Base-by-base conservation (phyloP, 1,140 invertebrate species). In the Medauroidea extradentata region DNA sequence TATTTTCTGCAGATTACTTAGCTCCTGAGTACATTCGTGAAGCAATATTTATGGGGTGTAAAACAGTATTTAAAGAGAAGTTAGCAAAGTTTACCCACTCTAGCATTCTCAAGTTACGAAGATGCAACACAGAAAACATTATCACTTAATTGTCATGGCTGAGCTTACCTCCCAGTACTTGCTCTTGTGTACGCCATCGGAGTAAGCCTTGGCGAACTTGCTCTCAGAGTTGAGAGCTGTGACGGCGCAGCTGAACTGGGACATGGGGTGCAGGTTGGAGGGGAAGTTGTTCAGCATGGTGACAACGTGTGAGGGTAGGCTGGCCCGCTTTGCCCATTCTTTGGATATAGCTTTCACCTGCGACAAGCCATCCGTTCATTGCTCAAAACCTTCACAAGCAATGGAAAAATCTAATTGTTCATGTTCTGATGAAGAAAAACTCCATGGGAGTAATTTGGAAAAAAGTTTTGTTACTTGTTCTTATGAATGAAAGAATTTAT, bases 241-340 rank as follows among this genome's bases (percentile, higher is more conserved):
- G 59, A 97, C 87, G 11, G 95, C 96, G 27, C 92, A 88, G 43
- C 90, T 89, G 69, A 98, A 93, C 74, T 98, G 96, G 11, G 94
- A 88, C 96, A 98, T 98, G 0, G 95, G 95, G 71, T 98, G 95
- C 24, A 99, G 75, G 61, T 86, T 85, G 63, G 86, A 85, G n/a
- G 96, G 96, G 77, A 99, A 92, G 73, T 94, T 94, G 76, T 98
- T 97, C 61, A 99, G 76, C 81, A 98, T 90, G 24, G 88, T 93
- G 11, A 94, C 92, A 27, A 99, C 94, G 75, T 98, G 95, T 46
- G 88, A 82, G 1, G 96, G 96, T 4, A 99, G 80, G 71, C 84
- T 87, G 72, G 91, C 93, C 64, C 94, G 81, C 39, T 88, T 79
- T 18, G 95, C 94, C 93, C 93, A 98, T 74, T 96, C 92, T 73